Evolutionary conservation across 2,888 invertebrate genomes (phyloP), one percentile per base, ranked within the genome.

Genomic region (Alloplasta piceator): DNA sequence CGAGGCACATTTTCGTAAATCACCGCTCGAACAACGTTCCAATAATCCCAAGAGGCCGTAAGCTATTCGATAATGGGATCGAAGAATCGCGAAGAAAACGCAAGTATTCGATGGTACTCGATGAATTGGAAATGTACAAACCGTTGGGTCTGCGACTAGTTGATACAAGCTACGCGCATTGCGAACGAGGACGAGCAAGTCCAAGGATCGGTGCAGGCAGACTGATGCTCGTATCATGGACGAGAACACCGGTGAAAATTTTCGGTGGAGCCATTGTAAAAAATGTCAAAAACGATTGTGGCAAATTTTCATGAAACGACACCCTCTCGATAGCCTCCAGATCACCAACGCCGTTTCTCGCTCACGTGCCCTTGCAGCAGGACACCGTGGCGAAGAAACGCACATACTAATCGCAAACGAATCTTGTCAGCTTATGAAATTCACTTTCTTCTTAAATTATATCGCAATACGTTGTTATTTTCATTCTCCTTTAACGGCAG

Each of bases 191-290:
- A 50, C 92, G 93, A 63, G 94, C 94, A 1, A 93, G 94, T 12
- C 94, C 94, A 0, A 86, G 92, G 56, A 89, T 91, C 66, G 89
- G 89, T 26, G 26, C 26, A 0, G 93, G 93, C 1, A 83, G 90
- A 9, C 87, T 90, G 48, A 92, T 95, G 93, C 92, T 94, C 43
- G 94, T 96, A 72, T 94, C 95, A 86, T 96, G 96, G 96, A 94
- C 93, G 52, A 94, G 93, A 84, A 95, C 95, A 2, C 95, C 95
- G 0, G 95, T 96, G 0, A 92, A 94, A 83, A 93, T 96, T 0
- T 96, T 95, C 86, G 96, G 95, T 14, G 96, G 95, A 5, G 95
- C 95, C 3, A 93, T 93, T 85, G 91, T 95, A 16, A 94, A 94
- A 87, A 94, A 93, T 83, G 94, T 94, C 0, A 92, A 93, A 9